A percentile compares a stretch with the other conserved stretches of the same genome.
These are phyloP conservation scores for Drosophila virilis DNA, from an alignment of 1,140 invertebrate genomes.

Conservation along the genomic window DNA sequence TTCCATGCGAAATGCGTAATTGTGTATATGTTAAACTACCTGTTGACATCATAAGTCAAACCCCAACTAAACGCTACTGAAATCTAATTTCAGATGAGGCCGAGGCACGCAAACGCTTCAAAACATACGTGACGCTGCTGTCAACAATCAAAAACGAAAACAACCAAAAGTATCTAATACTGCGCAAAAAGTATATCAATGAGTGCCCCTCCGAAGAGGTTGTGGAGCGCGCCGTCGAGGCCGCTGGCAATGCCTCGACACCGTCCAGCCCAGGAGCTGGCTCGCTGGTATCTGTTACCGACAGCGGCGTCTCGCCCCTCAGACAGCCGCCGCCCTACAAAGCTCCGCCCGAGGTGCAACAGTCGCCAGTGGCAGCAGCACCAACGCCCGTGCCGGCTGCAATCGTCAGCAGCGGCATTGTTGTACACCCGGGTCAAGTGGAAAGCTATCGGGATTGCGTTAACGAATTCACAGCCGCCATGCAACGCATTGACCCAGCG, in stretches of 20 bases:
- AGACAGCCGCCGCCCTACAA: slow-evolving; percentile 88
- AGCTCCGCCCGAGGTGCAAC: slow-evolving; percentile 87
- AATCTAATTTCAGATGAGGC: slow-evolving; percentile 86
- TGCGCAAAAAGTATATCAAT: slow-evolving; percentile 90
- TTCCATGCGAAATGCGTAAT: not conserved
- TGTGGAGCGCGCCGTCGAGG: slow-evolving; percentile 78
- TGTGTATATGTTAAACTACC: slow-evolving; percentile 25
- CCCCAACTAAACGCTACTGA: slow-evolving; percentile 1
- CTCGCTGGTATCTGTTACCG: slow-evolving; percentile 67
- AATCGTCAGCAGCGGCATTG: slow-evolving; percentile 17
- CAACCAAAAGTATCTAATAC: slow-evolving; percentile 92
- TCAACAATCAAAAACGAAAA: slow-evolving; percentile 92
- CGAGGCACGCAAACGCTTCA: slow-evolving; percentile 93
- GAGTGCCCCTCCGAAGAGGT: slow-evolving; percentile 84
- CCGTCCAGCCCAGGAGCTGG: slow-evolving; percentile 66
- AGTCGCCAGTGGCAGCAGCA: slow-evolving; percentile 21
- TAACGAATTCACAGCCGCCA: slow-evolving; percentile 69
- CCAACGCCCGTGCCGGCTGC: slow-evolving; percentile 10
- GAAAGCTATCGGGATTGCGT: slow-evolving; percentile 78
- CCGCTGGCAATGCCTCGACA: slow-evolving; percentile 63
- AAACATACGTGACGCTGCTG: slow-evolving; percentile 95
- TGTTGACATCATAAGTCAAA: slow-evolving; percentile 49
- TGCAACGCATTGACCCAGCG: slow-evolving; percentile 59
- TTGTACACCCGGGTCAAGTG: slow-evolving; percentile 52
- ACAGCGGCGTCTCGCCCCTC: slow-evolving; percentile 47